Conservation (phyloP, 2,113 vertebrate genomes). For the Erythrocercus mccallii region DNA sequence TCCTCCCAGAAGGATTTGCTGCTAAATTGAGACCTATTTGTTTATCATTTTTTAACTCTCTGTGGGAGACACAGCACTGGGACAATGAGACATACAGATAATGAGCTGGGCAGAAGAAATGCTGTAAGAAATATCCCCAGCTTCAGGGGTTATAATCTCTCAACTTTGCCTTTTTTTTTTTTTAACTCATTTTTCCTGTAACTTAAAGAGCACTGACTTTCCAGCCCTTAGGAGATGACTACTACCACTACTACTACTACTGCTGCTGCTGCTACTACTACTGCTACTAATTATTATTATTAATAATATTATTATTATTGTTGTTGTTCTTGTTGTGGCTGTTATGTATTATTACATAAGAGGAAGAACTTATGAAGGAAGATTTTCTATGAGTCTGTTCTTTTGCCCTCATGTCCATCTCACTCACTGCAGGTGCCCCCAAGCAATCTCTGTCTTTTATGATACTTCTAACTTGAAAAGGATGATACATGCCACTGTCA, state of each 20-base stretch:
- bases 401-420: background rate
- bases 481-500: background rate
- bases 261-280: background rate
- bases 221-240: background rate
- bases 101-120: conserved; percentile 37
- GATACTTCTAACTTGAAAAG: background rate
- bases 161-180: background rate
- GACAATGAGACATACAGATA: conserved; percentile 28
- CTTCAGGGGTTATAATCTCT: background rate
- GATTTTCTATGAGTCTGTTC: background rate
- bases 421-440: background rate
- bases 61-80: conserved; percentile 35
- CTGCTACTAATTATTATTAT: background rate
- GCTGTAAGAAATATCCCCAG: background rate
- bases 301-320: background rate
- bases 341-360: background rate
- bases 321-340: fast-evolving
- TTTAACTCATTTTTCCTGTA: background rate
- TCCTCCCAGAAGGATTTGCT: conserved; percentile 33
- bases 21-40: conserved; percentile 42
- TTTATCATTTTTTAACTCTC: conserved; percentile 36
- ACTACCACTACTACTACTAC: background rate
- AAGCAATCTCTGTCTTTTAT: background rate
- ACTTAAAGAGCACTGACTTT: background rate
- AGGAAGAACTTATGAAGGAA: background rate